Base-by-base conservation (phyloP, 2,113 vertebrate species). In the Canis aureus region DNA sequence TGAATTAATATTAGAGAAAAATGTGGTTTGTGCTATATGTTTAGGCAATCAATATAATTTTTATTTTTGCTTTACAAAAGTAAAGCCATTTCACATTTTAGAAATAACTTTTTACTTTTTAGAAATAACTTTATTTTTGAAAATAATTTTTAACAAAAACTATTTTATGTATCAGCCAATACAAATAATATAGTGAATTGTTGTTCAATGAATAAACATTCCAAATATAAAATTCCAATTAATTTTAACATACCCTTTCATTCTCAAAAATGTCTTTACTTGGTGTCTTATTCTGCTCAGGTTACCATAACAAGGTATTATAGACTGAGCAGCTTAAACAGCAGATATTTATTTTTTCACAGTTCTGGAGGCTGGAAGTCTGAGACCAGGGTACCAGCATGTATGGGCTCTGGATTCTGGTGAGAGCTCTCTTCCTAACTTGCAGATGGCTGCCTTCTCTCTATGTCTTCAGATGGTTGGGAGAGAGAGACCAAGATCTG, bases 41-140 rank as follows among this genome's bases (percentile, higher is more conserved):
- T 91, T 38, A 78, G 10, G 51, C 12, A 83, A 38, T 60, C 43
- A 57, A 55, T 29, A 64, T 19, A 74, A 62, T 27, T 94, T 94
- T 79, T 76, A 29, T 74, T 66, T 94, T 91, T 92, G 4, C 27
- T 81, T 97, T 85, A 43, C 43, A 43, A 43, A 43, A 43, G 43
- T 43, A 43, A 43, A 43, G 43, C 43, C 43, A 43, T 43, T 43
- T 43, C 7, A 43, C 49, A 66, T 96, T 95, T 97, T 85, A 89
- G 53, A 59, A 84, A 83, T 35, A 81, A 67, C 74, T 76, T 91
- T 55, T 43, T 43, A 8, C 49, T 71, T 96, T 95, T 97, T 85
- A 84, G 53, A 53, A 84, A 83, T 35, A 81, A 67, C 74, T 76
- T 91, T 55, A 87, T n/a, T 89, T 97, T 80, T 67, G 10, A 92